Percentiles rank a stretch among this genome's conserved stretches.
Evolutionary conservation across 2,888 invertebrate genomes (phyloP).

Genomic region (Villa cingulata): DNA sequence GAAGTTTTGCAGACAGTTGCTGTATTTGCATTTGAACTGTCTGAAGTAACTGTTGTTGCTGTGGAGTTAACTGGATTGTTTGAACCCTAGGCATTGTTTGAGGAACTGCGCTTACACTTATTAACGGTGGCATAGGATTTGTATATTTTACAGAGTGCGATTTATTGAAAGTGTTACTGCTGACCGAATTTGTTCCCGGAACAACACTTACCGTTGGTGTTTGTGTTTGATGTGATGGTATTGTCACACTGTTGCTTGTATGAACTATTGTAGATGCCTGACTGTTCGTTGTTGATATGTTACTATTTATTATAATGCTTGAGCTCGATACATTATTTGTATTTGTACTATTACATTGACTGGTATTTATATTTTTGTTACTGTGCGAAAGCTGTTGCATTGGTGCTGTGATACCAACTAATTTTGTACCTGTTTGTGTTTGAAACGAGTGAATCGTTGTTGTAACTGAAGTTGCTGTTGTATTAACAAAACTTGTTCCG

Average conservation of each 20-base stretch:
- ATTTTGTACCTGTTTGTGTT: conserved; percentile 27
- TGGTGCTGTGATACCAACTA: conserved; percentile 33
- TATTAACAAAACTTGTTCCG: conserved; percentile 16
- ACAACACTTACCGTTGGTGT: neutral
- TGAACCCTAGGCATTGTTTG: conserved; percentile 47
- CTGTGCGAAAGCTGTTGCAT: conserved; percentile 26
- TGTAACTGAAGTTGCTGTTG: conserved; percentile 7
- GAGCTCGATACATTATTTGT: conserved; percentile 6
- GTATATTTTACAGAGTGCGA: neutral
- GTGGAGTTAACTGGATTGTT: conserved; percentile 58
- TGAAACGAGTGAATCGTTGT: conserved; percentile 19
- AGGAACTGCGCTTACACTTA: conserved; percentile 19
- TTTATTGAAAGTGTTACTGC: conserved; percentile 1
- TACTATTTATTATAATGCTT: neutral
- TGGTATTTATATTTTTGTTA: conserved; percentile 1
- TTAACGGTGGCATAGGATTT: conserved; percentile 17
- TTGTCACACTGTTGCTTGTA: neutral
- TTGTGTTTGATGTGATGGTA: neutral
- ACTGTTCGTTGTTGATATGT: neutral
- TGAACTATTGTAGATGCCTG: neutral
- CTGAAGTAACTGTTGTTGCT: conserved; percentile 54
- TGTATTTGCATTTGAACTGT: conserved; percentile 56
- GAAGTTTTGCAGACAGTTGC: conserved; percentile 43
- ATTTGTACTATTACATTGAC: conserved; percentile 12
- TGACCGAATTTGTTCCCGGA: neutral